Percentiles rank a stretch among this genome's conserved stretches.
Conservation (phyloP, 2,888 invertebrate genomes). For the Euzophera pinguis region DNA sequence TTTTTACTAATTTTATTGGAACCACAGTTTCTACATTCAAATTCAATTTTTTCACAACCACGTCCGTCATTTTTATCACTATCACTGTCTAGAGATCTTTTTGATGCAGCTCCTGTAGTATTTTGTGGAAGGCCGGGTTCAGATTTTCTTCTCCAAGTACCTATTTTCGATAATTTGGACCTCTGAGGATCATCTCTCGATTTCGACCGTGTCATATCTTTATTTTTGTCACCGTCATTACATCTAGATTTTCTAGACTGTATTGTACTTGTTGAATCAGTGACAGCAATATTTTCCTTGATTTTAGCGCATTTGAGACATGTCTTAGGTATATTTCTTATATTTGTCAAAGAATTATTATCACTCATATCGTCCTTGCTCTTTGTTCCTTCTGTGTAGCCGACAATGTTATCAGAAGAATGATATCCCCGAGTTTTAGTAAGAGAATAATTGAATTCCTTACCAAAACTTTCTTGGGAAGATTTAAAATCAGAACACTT, state of each 20-base stretch:
- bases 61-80: conserved; percentile 51
- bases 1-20: conserved; percentile 65
- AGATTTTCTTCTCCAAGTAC: conserved; percentile 85
- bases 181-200: conserved; percentile 75
- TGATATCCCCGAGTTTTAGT: conserved; percentile 69
- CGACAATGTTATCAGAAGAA: conserved; percentile 69
- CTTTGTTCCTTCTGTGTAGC: conserved; percentile 54
- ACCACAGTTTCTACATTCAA: conserved; percentile 71
- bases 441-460: conserved; percentile 52
- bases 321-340: conserved; percentile 62
- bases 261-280: conserved; percentile 46
- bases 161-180: conserved; percentile 74
- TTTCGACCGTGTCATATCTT: conserved; percentile 71
- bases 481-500: conserved; percentile 71
- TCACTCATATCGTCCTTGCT: conserved; percentile 60
- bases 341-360: conserved; percentile 52
- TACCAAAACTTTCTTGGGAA: conserved; percentile 69
- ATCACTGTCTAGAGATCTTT: conserved; percentile 61
- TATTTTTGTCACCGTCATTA: conserved; percentile 52
- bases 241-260: conserved; percentile 59
- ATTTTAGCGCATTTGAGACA: conserved; percentile 74
- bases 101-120: conserved; percentile 44
- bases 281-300: conserved; percentile 71
- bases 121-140: conserved; percentile 83
- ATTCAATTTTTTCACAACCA: conserved; percentile 68